A percentile compares a stretch with the other conserved stretches of the same genome.
These are phyloP conservation scores for Gymnoscopelus braueri DNA, from an alignment of 2,797 vertebrate species.

Conservation along the genomic window DNA sequence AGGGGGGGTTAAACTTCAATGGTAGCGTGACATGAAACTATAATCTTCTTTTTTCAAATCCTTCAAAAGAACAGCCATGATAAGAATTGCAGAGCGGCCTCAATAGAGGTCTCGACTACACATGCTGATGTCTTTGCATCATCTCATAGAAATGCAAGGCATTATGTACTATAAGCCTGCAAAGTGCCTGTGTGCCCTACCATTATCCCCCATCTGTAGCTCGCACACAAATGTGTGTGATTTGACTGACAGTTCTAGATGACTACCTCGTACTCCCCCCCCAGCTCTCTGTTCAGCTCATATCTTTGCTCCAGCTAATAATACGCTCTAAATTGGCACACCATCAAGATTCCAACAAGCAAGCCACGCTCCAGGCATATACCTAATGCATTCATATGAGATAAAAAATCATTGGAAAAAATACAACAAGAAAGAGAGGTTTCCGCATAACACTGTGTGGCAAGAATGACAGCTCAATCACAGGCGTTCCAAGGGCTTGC, in stretches of 20 bases:
- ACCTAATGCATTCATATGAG: constrained; percentile 10
- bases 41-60: constrained; percentile 11
- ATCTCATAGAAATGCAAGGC: constrained; percentile 24
- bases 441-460: background rate
- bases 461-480: background rate
- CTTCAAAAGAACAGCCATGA: too few species aligned
- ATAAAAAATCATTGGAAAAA: constrained; percentile 31
- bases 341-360: constrained; percentile 37
- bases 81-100: too few species aligned
- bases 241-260: constrained; percentile 60
- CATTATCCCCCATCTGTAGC: constrained; percentile 34
- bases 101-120: constrained; percentile 11
- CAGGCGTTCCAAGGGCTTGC: background rate
- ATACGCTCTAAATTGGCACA: constrained; percentile 25
- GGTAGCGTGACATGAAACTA: constrained; percentile 5
- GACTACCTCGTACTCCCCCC: constrained; percentile 46
- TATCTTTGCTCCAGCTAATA: constrained; percentile 37
- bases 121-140: constrained; percentile 49
- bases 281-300: constrained; percentile 22
- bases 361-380: constrained; percentile 21
- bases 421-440: too few species aligned
- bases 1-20: too few species aligned
- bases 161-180: constrained; percentile 15
- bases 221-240: constrained; percentile 46
- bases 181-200: constrained; percentile 16